Conservation (phyloP, 2,797 vertebrate genomes). For the Dryobates pubescens region DNA sequence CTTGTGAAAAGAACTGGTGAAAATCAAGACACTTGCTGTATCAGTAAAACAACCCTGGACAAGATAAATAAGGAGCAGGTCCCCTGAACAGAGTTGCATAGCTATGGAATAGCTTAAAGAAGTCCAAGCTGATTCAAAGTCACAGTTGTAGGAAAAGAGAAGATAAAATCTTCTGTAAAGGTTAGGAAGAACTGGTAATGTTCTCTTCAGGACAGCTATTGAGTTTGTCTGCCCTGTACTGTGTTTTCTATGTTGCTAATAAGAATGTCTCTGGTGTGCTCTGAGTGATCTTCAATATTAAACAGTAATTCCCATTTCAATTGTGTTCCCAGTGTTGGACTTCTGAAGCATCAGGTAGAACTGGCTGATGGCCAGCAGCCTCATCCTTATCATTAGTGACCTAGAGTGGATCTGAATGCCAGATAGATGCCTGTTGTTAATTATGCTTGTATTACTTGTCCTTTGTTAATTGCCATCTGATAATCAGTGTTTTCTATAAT, state of each 20-base stretch:
- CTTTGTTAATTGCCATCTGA: not conserved
- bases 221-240: not conserved
- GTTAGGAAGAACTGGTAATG: not conserved
- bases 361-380: not conserved
- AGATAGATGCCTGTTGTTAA: not conserved
- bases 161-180: not conserved
- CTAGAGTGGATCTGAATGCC: not conserved
- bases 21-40: not conserved
- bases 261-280: not conserved
- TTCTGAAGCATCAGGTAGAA: not conserved
- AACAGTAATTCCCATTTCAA: not conserved
- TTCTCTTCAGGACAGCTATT: not conserved
- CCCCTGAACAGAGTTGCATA: not conserved
- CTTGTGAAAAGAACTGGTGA: not conserved
- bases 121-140: not conserved
- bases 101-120: not conserved
- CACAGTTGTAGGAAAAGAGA: not conserved
- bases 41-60: not conserved
- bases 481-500: not conserved
- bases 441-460: not conserved
- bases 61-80: not conserved
- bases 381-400: not conserved
- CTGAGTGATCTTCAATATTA: not conserved
- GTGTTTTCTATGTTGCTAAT: not conserved
- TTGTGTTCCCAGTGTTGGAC: not conserved